Base-by-base conservation (phyloP, 2,888 invertebrate species). In the Syrphus vitripennis region DNA sequence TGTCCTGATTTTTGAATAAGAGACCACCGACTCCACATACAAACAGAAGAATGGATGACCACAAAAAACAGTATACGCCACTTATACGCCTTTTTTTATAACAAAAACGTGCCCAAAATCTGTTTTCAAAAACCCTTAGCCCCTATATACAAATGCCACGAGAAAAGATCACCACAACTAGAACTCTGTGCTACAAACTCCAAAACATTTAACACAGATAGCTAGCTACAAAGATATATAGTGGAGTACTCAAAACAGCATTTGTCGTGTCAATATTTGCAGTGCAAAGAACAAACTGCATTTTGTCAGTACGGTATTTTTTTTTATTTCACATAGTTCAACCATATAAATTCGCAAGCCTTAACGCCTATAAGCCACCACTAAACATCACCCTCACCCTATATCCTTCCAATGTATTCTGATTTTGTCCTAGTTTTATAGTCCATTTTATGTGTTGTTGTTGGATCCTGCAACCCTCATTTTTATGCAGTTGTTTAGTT, bases 201-300 rank as follows among this genome's bases (percentile, higher is more conserved):
- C 48, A 14, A 37, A 63, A 16, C 55, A 67, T 50, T 50, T 24
- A 50, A 21, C 45, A 50, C 34, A n/a, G n/a, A n/a, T n/a, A n/a
- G n/a, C n/a, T n/a, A n/a, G n/a, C n/a, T n/a, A 24, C 37, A 67
- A 16, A 40, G 26, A 81, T 21, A 65, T 61, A 31, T 37, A n/a
- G n/a, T n/a, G n/a, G 14, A 59, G 59, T 34, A 37, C 59, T 59
- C 59, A 45, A 76, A 31, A 65, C 57, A 67, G 59, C 42, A 75
- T 75, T 83, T 79, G 55, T 59, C 75, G 65, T 76, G 83, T 84
- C 83, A 84, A 84, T 84, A 84, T 84, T 84, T 84, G 80, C 71
- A 76, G 71, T 67, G 83, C 83, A 80, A 84, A 76, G 75, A 80
- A 71, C 83, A 80, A 67, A 79, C 80, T 84, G 83, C 83, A 84